Evolutionary conservation across 1,140 invertebrate genomes (phyloP).

Genomic region (Drosophila gunungcola): DNA sequence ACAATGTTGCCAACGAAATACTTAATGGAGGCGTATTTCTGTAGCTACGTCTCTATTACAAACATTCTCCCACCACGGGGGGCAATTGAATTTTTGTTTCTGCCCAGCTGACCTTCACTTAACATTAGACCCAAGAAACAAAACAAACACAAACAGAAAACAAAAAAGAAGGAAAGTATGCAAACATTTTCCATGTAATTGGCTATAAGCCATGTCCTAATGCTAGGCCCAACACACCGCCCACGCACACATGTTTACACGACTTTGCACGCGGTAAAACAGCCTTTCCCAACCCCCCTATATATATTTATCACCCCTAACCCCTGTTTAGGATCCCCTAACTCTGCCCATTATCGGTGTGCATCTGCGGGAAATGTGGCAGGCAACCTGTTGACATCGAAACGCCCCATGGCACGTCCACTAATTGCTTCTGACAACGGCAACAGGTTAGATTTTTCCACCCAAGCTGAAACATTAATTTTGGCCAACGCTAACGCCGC

Average conservation of each 20-base stretch:
- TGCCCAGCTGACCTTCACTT: constrained; percentile 60
- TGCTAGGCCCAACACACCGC: constrained; percentile 41
- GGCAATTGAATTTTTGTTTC: constrained; percentile 28
- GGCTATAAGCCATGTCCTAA: constrained; percentile 55
- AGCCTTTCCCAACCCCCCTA: neutral
- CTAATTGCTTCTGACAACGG: constrained; percentile 76
- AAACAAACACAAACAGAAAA: constrained; percentile 36
- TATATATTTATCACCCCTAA: neutral
- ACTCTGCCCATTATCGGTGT: constrained; percentile 4
- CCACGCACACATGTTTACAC: constrained; percentile 50
- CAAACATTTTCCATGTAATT: constrained; percentile 70
- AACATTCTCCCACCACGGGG: constrained; percentile 34
- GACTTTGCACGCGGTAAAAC: constrained; percentile 11
- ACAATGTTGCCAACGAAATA: constrained; percentile 6
- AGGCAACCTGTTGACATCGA: constrained; percentile 78
- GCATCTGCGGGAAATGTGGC: constrained; percentile 36
- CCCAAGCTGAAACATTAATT: constrained; percentile 54
- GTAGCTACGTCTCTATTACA: constrained; percentile 23
- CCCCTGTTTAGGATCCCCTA: neutral
- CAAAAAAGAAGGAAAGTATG: constrained; percentile 29
- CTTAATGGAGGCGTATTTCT: constrained; percentile 1
- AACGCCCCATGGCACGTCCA: constrained; percentile 35
- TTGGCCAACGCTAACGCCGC: constrained; percentile 39
- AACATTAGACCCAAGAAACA: constrained; percentile 46
- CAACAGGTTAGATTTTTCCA: constrained; percentile 69